A percentile compares a stretch with the other conserved stretches of the same genome.
These are phyloP conservation scores for Cheilosia soror DNA, from an alignment of 2,888 invertebrate genomes.

Conservation along the genomic window DNA sequence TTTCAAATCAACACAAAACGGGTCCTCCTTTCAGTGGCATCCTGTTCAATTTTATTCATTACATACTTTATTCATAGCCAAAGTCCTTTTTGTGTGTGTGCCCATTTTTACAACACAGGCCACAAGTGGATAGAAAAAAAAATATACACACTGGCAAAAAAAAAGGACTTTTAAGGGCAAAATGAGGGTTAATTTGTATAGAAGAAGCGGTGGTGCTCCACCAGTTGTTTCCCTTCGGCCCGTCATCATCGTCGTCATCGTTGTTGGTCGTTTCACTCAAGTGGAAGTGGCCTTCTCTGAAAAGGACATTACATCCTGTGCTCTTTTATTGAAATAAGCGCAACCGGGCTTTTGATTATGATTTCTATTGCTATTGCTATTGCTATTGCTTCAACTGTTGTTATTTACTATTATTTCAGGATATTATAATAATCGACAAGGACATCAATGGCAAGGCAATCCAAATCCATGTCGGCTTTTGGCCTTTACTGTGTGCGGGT, in stretches of 20 bases:
- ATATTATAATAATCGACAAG: conserved; percentile 65
- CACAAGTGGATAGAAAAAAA: conserved; percentile 41
- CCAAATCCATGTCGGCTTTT: conserved; percentile 34
- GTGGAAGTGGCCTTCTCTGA: conserved; percentile 37
- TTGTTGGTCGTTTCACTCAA: conserved; percentile 26
- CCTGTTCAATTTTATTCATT: conserved; percentile 55
- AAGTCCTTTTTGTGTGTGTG: conserved; percentile 12
- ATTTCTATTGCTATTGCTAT: conserved; percentile 40
- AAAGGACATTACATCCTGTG: conserved; percentile 49
- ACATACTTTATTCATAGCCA: conserved; percentile 64
- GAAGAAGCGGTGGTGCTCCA: conserved; percentile 6
- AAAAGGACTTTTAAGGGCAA: conserved; percentile 34
- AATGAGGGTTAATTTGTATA: conserved; percentile 64
- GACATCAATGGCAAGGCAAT: conserved; percentile 50
- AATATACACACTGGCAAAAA: not conserved
- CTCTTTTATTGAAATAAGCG: conserved; percentile 39
- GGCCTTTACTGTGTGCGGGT: conserved; percentile 5
- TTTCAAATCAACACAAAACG: conserved; percentile 41
- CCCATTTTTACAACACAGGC: conserved; percentile 12
- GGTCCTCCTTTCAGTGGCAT: conserved; percentile 7
- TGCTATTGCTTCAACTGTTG: conserved; percentile 43
- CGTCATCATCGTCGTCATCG: conserved; percentile 3
- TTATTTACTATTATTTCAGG: conserved; percentile 57
- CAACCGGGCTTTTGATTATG: conserved; percentile 33
- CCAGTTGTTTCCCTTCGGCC: conserved; percentile 8